Conservation (phyloP, 2,113 vertebrate genomes). For the Myotis brandtii region DNA sequence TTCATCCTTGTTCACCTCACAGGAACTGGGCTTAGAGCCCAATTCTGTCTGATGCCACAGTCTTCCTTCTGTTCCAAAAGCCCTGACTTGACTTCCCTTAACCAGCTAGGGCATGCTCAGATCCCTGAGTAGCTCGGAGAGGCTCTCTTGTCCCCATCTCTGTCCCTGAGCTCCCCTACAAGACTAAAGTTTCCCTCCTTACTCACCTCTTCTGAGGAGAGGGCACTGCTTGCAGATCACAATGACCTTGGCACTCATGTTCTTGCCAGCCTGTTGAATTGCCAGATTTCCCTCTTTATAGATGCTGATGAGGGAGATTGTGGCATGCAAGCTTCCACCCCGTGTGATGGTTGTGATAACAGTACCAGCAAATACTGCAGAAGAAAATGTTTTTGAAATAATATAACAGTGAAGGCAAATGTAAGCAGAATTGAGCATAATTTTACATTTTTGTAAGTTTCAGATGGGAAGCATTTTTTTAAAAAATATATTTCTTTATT, state of each 20-base stretch:
- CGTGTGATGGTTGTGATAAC: slow-evolving; percentile 90
- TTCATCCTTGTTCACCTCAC: neutral
- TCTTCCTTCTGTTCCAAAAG: neutral
- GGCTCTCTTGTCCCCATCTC: neutral
- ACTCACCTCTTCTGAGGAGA: slow-evolving; percentile 94
- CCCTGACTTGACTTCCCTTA: neutral
- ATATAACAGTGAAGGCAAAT: neutral
- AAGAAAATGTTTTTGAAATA: slow-evolving; percentile 19
- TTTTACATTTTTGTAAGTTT: neutral
- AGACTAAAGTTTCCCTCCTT: neutral
- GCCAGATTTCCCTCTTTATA: slow-evolving; percentile 96
- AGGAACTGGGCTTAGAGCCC: neutral
- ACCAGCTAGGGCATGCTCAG: neutral
- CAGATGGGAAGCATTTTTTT: neutral
- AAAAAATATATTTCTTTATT: too few species aligned
- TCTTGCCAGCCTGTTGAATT: slow-evolving; percentile 98
- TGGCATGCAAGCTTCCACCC: slow-evolving; percentile 93
- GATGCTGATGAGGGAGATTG: slow-evolving; percentile 95
- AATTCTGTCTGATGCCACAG: neutral
- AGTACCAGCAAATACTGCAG: slow-evolving; percentile 93
- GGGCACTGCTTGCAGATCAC: slow-evolving; percentile 97
- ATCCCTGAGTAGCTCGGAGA: neutral
- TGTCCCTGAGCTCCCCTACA: neutral
- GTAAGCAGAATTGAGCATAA: neutral
- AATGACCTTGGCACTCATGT: slow-evolving; percentile 94